Conservation (phyloP, 2,113 vertebrate species). For the Nyctereutes procyonoides region DNA sequence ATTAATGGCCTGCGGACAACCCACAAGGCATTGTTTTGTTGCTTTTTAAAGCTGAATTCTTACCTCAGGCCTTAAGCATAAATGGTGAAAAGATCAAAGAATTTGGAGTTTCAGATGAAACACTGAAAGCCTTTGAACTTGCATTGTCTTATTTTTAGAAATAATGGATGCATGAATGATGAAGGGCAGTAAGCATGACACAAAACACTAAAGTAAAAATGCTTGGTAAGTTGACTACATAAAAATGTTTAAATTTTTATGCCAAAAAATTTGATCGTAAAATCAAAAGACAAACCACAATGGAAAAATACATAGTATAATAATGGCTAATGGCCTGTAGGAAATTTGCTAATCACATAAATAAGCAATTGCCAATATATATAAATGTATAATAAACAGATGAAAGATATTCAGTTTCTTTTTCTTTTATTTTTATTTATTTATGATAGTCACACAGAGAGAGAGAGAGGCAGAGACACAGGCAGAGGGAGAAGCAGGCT, state of each 20-base stretch:
- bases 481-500: no score
- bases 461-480: no score
- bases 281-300: slow-evolving; percentile 7
- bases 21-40: not conserved
- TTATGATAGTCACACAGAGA: no score
- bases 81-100: not conserved
- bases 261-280: not conserved
- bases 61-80: not conserved
- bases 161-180: not conserved
- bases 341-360: not conserved
- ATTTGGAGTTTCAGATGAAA: not conserved
- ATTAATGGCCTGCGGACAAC: not conserved
- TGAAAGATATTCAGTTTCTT: not conserved
- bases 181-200: not conserved
- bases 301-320: not conserved
- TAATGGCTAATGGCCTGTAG: not conserved
- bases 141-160: not conserved
- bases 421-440: no score
- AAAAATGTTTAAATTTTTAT: not conserved
- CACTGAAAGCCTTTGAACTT: not conserved
- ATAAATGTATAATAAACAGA: not conserved
- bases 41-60: not conserved
- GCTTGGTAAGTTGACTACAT: not conserved
- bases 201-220: slow-evolving; percentile 32
- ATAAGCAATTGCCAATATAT: not conserved